Conservation (phyloP, 2,113 vertebrate genomes). For the Astatotilapia flaviijosephi region DNA sequence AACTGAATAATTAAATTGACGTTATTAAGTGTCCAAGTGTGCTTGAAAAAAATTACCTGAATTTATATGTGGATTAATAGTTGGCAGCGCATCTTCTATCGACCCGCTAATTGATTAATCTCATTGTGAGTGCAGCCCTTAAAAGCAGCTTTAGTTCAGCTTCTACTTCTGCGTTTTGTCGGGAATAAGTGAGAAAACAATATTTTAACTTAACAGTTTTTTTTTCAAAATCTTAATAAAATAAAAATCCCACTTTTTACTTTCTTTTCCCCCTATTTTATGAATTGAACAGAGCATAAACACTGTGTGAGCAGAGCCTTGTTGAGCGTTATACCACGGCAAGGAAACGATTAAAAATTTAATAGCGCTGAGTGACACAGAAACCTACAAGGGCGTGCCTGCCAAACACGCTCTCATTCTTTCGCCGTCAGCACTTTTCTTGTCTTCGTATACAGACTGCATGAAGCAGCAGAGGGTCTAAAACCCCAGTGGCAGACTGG, state of each 20-base stretch:
- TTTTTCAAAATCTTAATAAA: background rate
- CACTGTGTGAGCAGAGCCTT: slow-evolving; percentile 33
- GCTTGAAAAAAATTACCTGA: background rate
- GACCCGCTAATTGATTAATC: background rate
- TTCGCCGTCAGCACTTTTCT: slow-evolving; percentile 71
- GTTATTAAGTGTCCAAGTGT: background rate
- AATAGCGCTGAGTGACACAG: slow-evolving; percentile 78
- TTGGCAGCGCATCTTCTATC: background rate
- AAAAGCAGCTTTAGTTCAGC: background rate
- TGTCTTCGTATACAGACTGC: slow-evolving; percentile 50
- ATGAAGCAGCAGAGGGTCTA: slow-evolving; percentile 44
- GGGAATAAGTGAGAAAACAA: background rate
- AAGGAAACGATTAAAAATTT: slow-evolving; percentile 85
- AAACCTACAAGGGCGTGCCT: slow-evolving; percentile 83
- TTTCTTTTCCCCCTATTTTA: background rate
- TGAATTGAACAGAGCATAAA: background rate
- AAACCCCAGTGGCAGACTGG: slow-evolving; percentile 28
- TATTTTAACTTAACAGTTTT: background rate
- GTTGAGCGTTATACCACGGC: slow-evolving; percentile 61
- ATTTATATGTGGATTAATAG: background rate
- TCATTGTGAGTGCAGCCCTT: background rate
- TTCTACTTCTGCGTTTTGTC: background rate
- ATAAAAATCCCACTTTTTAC: background rate
- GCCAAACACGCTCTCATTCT: slow-evolving; percentile 75
- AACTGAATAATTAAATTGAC: background rate